phyloP scores from a whole-genome alignment of 2,113 vertebrate species.

The Daubentonia madagascariensis region DNA sequence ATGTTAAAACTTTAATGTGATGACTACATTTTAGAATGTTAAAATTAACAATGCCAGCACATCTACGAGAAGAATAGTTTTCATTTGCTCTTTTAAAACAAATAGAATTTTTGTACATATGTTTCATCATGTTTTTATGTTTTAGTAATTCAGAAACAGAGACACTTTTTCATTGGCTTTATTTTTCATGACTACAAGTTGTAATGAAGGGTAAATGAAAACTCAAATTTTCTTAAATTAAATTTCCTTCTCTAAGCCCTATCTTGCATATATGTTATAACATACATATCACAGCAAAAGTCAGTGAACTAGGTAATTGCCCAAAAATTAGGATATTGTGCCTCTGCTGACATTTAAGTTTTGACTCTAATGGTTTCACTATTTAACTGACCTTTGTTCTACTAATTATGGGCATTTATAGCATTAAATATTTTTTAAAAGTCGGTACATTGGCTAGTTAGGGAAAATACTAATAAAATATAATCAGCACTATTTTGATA shows the following conservation, averaged over 20 bases:
- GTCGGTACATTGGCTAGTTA: background rate
- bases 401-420: slow-evolving; percentile 25
- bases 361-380: slow-evolving; percentile 36
- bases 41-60: slow-evolving; percentile 1
- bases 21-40: slow-evolving; percentile 61
- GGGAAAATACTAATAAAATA: background rate
- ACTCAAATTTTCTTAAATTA: background rate
- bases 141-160: background rate
- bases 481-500: background rate
- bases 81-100: slow-evolving; percentile 28
- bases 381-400: slow-evolving; percentile 51
- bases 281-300: slow-evolving; percentile 26
- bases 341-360: slow-evolving; percentile 50
- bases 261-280: background rate
- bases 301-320: slow-evolving; percentile 49
- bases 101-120: background rate
- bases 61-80: background rate
- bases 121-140: background rate
- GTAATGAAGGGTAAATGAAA: background rate
- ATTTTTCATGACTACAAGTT: slow-evolving; percentile 4
- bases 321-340: slow-evolving; percentile 53
- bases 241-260: background rate
- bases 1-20: slow-evolving; percentile 70
- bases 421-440: slow-evolving; percentile 42
- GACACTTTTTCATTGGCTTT: background rate